These are phyloP conservation scores for Tragopan temminckii DNA, from an alignment of 2,797 vertebrate species.

Conservation along the genomic window DNA sequence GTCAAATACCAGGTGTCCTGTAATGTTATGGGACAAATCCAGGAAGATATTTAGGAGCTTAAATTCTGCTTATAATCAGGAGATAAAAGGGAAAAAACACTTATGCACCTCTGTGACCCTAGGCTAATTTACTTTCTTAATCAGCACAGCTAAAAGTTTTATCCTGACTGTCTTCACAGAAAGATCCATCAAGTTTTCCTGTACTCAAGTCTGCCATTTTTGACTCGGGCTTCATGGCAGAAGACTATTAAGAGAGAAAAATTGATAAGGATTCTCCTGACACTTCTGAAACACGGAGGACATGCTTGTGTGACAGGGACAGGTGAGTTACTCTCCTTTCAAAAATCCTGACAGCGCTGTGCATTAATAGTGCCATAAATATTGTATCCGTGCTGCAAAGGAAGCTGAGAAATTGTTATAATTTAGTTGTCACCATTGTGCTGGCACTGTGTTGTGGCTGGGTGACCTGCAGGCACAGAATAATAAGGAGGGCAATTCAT, in stretches of 20 bases:
- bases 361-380: constrained; percentile 70
- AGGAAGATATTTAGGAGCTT: background rate
- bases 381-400: constrained; percentile 55
- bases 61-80: constrained; percentile 1
- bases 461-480: constrained; percentile 63
- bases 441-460: constrained; percentile 45
- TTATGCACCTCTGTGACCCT: background rate
- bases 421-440: constrained; percentile 56
- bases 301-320: constrained; percentile 2
- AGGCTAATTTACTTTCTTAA: constrained; percentile 11
- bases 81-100: background rate
- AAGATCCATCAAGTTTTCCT: constrained; percentile 13
- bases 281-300: constrained; percentile 18
- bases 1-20: background rate
- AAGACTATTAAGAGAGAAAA: constrained; percentile 57
- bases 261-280: constrained; percentile 39
- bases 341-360: constrained; percentile 59
- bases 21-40: background rate
- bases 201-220: constrained; percentile 10
- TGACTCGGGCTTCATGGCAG: constrained; percentile 2
- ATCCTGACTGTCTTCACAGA: background rate
- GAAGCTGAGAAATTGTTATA: constrained; percentile 56
- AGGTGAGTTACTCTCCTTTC: constrained; percentile 55
- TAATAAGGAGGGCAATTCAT: constrained; percentile 52
- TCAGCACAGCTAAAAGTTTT: background rate